phyloP scores from a whole-genome alignment of 2,113 vertebrate species.

The Hippocampus mohnikei region DNA sequence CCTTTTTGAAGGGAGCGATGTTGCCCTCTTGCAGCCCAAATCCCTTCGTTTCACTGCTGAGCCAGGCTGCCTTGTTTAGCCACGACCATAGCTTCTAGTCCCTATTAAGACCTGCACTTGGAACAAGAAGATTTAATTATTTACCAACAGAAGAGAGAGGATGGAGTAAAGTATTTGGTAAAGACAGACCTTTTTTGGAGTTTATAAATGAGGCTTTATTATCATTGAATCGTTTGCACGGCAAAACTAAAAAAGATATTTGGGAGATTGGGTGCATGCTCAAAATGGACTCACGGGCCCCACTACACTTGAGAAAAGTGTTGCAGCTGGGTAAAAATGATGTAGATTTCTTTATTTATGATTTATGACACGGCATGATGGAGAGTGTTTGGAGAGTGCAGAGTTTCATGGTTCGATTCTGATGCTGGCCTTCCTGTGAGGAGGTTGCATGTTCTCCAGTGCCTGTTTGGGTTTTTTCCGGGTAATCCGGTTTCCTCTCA shows the following conservation, averaged over 20 bases:
- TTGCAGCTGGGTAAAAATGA: no score
- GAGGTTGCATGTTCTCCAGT: no score
- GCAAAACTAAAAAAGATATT: slow-evolving; percentile 27
- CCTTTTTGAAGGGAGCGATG: slow-evolving; percentile 75
- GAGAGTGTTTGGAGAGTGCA: no score
- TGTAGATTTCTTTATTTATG: no score
- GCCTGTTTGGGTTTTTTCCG: no score
- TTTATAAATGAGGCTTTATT: slow-evolving; percentile 62
- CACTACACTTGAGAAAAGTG: no score
- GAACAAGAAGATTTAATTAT: slow-evolving; percentile 78
- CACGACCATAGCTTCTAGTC: slow-evolving; percentile 73
- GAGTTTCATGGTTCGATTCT: no score
- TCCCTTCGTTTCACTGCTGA: slow-evolving; percentile 72
- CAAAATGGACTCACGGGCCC: no score
- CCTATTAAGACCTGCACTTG: slow-evolving; percentile 75
- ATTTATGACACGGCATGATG: no score
- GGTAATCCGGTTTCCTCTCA: no score
- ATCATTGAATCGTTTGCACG: slow-evolving; percentile 49
- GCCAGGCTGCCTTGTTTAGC: slow-evolving; percentile 69
- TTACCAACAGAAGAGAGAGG: slow-evolving; percentile 66
- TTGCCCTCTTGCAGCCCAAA: slow-evolving; percentile 71
- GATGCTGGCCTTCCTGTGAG: no score
- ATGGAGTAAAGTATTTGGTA: slow-evolving; percentile 26
- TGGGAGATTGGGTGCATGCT: neutral
- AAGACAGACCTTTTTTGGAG: slow-evolving; percentile 39